phyloP scores from a whole-genome alignment of 2,888 invertebrate species.

The Drosophila sordidapex region DNA sequence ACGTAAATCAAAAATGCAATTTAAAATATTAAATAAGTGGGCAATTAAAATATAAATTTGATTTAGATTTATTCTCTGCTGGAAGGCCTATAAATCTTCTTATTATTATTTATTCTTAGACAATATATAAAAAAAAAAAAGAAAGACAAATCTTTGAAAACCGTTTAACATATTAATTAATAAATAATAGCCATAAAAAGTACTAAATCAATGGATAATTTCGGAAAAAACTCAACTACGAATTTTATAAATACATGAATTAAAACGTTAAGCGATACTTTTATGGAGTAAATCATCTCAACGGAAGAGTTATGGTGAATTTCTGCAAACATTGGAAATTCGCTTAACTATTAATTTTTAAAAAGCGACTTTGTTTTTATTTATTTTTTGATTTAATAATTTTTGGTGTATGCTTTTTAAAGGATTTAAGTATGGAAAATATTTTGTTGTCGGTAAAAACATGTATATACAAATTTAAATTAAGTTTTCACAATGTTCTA shows the following conservation, averaged over 20 bases:
- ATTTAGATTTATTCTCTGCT: background rate
- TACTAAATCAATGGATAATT: background rate
- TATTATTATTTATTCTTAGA: background rate
- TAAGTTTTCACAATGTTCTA: background rate
- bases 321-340: too few species aligned
- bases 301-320: background rate
- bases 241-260: fast-evolving
- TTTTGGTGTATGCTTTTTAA: too few species aligned
- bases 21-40: background rate
- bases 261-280: background rate
- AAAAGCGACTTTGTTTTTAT: too few species aligned
- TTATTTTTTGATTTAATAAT: background rate
- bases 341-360: too few species aligned
- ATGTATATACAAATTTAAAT: background rate
- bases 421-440: too few species aligned
- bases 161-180: background rate
- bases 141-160: background rate
- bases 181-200: background rate
- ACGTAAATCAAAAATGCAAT: background rate
- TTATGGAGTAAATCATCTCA: background rate
- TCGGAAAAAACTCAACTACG: background rate
- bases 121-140: background rate
- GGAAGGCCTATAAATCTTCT: background rate
- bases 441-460: too few species aligned
- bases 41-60: background rate